phyloP scores from a whole-genome alignment of 2,888 invertebrate species.

The Tipula confusa region DNA sequence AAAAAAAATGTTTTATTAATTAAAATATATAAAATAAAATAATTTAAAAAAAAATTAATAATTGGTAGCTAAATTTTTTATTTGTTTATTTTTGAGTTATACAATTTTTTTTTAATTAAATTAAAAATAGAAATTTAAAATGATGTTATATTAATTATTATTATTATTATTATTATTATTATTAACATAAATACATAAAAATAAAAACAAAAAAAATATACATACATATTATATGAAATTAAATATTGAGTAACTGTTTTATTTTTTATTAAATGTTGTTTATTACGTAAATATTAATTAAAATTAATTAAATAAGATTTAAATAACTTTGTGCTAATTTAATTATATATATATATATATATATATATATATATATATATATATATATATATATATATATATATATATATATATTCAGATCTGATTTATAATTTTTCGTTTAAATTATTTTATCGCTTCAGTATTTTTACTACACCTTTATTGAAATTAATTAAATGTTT shows the following conservation, averaged over 20 bases:
- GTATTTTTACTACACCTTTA: neutral
- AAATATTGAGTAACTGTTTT: constrained; percentile 7
- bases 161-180: neutral
- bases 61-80: constrained; percentile 26
- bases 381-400: too few species aligned
- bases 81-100: neutral
- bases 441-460: neutral
- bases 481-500: constrained; percentile 13
- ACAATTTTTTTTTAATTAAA: neutral
- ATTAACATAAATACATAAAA: neutral
- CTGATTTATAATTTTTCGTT: neutral
- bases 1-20: neutral
- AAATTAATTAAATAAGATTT: neutral
- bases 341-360: too few species aligned
- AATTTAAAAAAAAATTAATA: neutral
- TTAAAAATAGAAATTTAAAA: neutral
- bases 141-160: neutral
- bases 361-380: too few species aligned
- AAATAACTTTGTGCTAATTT: neutral
- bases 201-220: neutral
- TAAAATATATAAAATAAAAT: constrained; percentile 25
- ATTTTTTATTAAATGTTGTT: constrained; percentile 21
- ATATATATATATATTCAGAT: neutral
- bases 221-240: neutral
- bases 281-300: constrained; percentile 25